phyloP scores from a whole-genome alignment of 1,140 invertebrate species.

The Chionoecetes opilio region DNA sequence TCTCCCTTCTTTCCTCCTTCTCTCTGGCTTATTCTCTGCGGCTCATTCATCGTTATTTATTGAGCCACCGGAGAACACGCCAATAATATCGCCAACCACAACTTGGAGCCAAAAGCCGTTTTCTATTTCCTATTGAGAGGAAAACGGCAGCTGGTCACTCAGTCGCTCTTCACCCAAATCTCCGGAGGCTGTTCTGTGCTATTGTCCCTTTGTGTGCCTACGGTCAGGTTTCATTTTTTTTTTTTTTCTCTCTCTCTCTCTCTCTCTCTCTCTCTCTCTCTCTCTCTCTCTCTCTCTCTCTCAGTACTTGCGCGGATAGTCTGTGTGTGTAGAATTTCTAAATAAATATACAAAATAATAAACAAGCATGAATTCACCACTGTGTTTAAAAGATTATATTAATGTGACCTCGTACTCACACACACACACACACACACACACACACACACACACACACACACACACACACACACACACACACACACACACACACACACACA shows the following conservation, averaged over 20 bases:
- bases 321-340: no score
- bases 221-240: not conserved
- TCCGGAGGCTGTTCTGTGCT: not conserved
- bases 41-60: not conserved
- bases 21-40: not conserved
- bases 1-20: not conserved
- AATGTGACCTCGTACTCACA: no score
- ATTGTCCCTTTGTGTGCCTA: not conserved
- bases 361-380: no score
- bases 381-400: no score
- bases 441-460: not conserved
- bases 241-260: no score
- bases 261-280: no score
- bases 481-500: constrained; percentile 27
- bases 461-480: constrained; percentile 25
- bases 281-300: no score
- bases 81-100: constrained; percentile 29
- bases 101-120: not conserved
- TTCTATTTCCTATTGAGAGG: not conserved
- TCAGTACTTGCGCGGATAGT: no score
- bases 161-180: not conserved
- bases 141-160: not conserved
- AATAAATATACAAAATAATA: no score
- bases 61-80: not conserved
- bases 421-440: no score